A percentile compares a stretch with the other conserved stretches of the same genome.
Conservation (phyloP, 37 sponge, comb jelly and placozoan genomes). For the Beroe forskalii region DNA sequence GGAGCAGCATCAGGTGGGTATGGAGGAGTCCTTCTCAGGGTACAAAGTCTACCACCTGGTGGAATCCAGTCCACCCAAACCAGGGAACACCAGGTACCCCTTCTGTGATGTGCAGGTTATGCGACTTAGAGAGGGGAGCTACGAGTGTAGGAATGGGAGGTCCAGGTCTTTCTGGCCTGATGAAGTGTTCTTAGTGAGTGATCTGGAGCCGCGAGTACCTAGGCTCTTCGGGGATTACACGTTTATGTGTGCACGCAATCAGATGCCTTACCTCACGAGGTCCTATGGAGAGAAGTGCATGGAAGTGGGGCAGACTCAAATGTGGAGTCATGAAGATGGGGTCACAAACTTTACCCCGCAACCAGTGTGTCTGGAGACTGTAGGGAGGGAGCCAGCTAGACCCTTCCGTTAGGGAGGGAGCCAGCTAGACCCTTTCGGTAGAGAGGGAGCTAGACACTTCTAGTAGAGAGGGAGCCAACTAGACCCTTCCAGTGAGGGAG, state of each 20-base stretch:
- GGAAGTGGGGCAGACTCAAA: neutral
- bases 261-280: neutral
- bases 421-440: neutral
- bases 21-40: neutral
- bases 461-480: neutral
- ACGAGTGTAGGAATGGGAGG: neutral
- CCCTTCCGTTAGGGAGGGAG: neutral
- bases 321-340: neutral
- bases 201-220: neutral
- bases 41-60: neutral
- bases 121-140: neutral
- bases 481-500: neutral
- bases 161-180: neutral
- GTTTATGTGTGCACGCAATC: neutral
- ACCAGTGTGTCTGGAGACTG: neutral
- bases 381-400: neutral
- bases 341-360: neutral
- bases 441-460: neutral
- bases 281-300: neutral
- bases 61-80: neutral
- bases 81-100: neutral
- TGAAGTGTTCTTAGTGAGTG: neutral
- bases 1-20: neutral
- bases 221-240: neutral
- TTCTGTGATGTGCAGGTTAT: neutral